Base-by-base conservation (phyloP, 2,888 invertebrate species). In the Sussaba pulchella region DNA sequence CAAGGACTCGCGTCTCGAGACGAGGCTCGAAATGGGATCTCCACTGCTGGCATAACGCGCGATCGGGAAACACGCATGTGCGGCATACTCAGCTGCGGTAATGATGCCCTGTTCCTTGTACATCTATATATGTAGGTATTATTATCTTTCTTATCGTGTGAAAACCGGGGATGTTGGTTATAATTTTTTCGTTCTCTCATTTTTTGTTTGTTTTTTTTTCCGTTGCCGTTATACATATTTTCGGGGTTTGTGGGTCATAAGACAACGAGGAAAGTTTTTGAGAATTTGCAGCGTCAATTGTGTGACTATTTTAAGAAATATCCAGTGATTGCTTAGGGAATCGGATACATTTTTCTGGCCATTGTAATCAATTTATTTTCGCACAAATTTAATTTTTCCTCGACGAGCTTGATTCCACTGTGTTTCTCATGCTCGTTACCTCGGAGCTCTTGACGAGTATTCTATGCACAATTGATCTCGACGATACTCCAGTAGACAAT, bases 81-180 rank as follows among this genome's bases (percentile, higher is more conserved):
- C 26, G n/a, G 12, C 21, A 50, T 70, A 66, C 59, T 57, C 31
- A 19, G 36, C n/a, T 21, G 36, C 14, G 82, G 85, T 89, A 88
- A 89, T 87, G 88, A 88, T 85, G 78, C 54, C 8, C 26, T 41
- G 64, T 70, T 79, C 69, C 67, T 14, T 19, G 31, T 43, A 26
- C 6, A 31, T 6, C 4, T 31, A 31, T 31, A 2, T 31, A 31
- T 31, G 6, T 6, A 31, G 31, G 2, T 31, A 31, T 31, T 31
- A 31, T 31, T 5, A 31, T 31, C 26, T 64, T 26, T 19, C n/a
- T 41, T 39, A 36, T 26, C 10, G 31, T 21, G 45, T 54, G 63
- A 70, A 47, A 61, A 50, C 45, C 39, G 57, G 54, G 73, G 67
- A 59, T 12, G 39, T 50, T 43, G 36, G 24, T 41, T 31, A 31